Base-by-base conservation (phyloP, 2,113 vertebrate genomes). In the Ictalurus furcatus region DNA sequence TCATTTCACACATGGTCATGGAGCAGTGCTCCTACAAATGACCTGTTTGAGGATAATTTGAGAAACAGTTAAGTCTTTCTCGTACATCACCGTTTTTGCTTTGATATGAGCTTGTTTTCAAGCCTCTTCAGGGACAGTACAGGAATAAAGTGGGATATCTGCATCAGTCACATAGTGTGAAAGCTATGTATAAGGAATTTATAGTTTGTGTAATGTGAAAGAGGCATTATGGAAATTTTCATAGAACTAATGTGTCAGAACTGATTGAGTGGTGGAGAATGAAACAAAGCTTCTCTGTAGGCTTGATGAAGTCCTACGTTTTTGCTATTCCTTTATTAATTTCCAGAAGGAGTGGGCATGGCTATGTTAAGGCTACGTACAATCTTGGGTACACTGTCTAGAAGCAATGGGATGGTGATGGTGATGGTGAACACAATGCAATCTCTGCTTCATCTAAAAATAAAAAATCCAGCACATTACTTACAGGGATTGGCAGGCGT, bases 401-500 rank as follows among this genome's bases (percentile, higher is more conserved):
- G 54, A 83, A 34, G 84, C 48, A 81, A 11, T 4, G 30, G 54
- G 73, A 85, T 28, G 6, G 63, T 63, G 44, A 85, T 28, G 6
- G 63, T 63, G 44, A 85, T 34, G 65, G 37, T 84, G 56, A 84
- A 79, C 16, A 19, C 71, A 73, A 85, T 61, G 87, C 85, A 87
- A 84, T 79, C 85, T 56, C 19, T 19, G 74, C 25, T 87, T 87
- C 48, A 71, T 71, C 13, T 78, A 37, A 34, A 65, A 52, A 69
- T n/a, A 52, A 30, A 30, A 58, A 71, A 83, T 71, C 87, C 87
- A 88, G 65, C 69, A 56, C 54, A 52, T 81, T 30, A 30, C 87
- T 82, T 63, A 52, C 86, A 30, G 88, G 86, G 82, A 89, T 89
- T 76, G 78, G 67, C 87, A 83, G 87, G 76, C 44, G 44, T 83